Base-by-base conservation (phyloP, 2,797 vertebrate species). In the Catostomus latipinnis region DNA sequence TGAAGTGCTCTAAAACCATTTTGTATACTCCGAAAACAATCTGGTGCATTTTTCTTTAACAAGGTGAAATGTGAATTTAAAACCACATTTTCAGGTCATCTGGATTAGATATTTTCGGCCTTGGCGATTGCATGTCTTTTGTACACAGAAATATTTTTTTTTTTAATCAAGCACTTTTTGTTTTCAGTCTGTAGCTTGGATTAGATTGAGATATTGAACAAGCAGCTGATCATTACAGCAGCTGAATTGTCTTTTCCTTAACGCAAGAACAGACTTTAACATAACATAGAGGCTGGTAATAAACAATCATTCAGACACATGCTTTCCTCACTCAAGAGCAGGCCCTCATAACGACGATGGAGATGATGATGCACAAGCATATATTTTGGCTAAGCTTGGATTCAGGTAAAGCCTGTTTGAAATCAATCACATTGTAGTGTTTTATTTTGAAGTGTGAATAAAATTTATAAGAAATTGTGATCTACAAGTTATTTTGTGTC, bases 401-500 rank as follows among this genome's bases (percentile, higher is more conserved):
- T 76, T 80, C 54, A 48, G 22, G 49, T 45, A n/a, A 76, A 16
- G 58, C 58, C 76, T 78, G 66, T 60, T 68, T 78, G 68, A 84
- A 80, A 69, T 61, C 13, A 34, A 34, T 84, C 65, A 34, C 34
- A 75, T 78, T 63, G 74, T 63, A 76, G 72, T 82, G 78, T 78
- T 82, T 84, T 82, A 81, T 84, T 82, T 82, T 82, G 50, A 82
- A 81, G 57, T 78, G 53, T 34, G 71, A 86, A 86, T 86, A 86
- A 84, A 82, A 72, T 84, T 82, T 82, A 61, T 84, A 86, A 78
- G 73, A 80, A 83, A 77, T 69, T 76, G 58, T 76, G 7, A 5
- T 43, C n/a, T 62, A 14, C 11, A 46, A 16, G 2, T 1, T 54
- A 1, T 70, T 11, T 61, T 12, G 52, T 54, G 52, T 54, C 52